Evolutionary conservation across 2,113 vertebrate species (phyloP).

Genomic region (Mesocricetus auratus): DNA sequence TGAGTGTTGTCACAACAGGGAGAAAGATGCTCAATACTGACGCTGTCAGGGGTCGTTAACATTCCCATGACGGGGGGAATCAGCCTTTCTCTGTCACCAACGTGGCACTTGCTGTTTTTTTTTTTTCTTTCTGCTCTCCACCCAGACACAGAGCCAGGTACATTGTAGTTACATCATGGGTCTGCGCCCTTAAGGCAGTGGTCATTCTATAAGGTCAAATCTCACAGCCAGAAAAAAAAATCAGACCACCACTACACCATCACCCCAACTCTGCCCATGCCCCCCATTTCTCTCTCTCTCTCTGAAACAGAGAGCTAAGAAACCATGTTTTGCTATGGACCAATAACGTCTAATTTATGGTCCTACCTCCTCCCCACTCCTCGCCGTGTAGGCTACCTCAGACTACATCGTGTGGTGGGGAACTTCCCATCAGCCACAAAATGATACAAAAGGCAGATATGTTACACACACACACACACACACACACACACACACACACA

Average conservation of each 20-base stretch:
- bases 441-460: no score
- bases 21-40: neutral
- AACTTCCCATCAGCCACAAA: no score
- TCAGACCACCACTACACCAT: no score
- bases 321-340: neutral
- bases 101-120: accelerated
- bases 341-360: neutral
- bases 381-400: neutral
- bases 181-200: neutral
- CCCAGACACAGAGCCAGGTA: neutral
- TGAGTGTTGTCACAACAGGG: neutral
- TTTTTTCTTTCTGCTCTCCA: neutral
- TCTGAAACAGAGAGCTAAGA: neutral
- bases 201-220: neutral
- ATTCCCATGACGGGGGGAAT: accelerated
- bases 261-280: neutral
- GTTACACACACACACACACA: no score
- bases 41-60: accelerated
- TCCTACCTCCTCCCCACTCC: neutral
- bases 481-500: no score
- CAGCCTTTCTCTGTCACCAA: neutral
- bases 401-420: neutral
- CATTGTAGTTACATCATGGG: neutral
- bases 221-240: neutral
- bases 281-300: neutral